Evolutionary conservation across 2,797 vertebrate genomes (phyloP), one percentile per base, ranked within the genome.

Genomic region (Schizopygopsis malacanthus): DNA sequence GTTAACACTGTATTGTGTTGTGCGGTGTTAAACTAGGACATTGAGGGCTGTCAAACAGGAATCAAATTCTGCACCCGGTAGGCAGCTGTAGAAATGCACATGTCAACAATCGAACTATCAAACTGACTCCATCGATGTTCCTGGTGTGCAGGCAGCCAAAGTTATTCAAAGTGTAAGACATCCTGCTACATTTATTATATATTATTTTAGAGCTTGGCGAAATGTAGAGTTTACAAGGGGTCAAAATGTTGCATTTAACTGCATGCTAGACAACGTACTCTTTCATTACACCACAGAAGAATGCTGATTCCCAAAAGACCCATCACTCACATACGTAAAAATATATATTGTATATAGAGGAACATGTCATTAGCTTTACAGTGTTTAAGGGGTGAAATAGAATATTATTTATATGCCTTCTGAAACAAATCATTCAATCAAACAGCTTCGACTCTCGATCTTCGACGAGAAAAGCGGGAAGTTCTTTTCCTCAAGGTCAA

Each of bases 401-500:
- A 59, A 25, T 61, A 9, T 61, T 79, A 28, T 20, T 50, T 33
- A 12, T 63, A 11, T 15, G 41, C 59, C 16, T 63, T 65, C 13
- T 77, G 28, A 65, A 83, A 52, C 20, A 45, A 20, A 61, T 72
- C 37, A 25, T 22, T 41, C 50, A 28, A 45, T 37, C 81, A 56
- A 67, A 37, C 61, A 50, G 28, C 11, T 50, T 80, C 43, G 43
- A 13, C 43, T 50, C 12, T 33, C 33, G 33, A 33, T 33, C 33
- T 33, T 33, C 33, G 33, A 33, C 33, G 33, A 2, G 43, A 37
- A 33, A 63, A 22, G 61, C 18, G 43, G 59, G 61, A 72, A 37
- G 43, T 79, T 47, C 22, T 54, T 33, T 43, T 39, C 56, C 33
- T 69, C 75, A 69, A 65, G 91, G 91, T 65, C 79, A 82, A 85